Evolutionary conservation across 2,797 vertebrate genomes (phyloP).

Genomic region (Tamandua tetradactyla): DNA sequence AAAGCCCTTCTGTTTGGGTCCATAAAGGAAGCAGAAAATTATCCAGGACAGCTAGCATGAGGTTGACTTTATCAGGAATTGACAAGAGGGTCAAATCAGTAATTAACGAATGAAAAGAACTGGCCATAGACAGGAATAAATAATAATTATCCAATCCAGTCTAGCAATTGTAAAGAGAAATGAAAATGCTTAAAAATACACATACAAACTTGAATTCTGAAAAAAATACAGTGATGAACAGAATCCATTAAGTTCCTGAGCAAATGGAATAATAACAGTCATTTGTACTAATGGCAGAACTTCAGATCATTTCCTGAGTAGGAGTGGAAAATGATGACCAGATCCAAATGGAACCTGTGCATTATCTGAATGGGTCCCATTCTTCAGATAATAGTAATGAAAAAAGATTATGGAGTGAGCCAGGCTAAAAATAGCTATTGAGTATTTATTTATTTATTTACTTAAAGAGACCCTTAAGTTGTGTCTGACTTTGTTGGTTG

Average conservation of each 20-base stretch:
- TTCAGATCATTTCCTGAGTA: slow-evolving; percentile 43
- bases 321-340: neutral
- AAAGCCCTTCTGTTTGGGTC: neutral
- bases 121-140: neutral
- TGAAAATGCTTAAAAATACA: neutral
- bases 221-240: neutral
- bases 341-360: slow-evolving; percentile 13
- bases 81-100: slow-evolving; percentile 22
- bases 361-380: neutral
- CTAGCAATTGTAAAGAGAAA: slow-evolving; percentile 31
- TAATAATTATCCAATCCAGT: neutral
- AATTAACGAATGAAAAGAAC: slow-evolving; percentile 47
- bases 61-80: slow-evolving; percentile 4
- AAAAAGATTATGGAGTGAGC: slow-evolving; percentile 15
- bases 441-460: neutral
- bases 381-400: neutral
- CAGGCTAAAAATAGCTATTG: neutral
- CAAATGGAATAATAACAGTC: slow-evolving; percentile 31
- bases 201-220: slow-evolving; percentile 24
- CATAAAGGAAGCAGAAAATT: slow-evolving; percentile 22
- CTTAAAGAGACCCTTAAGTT: neutral
- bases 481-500: neutral
- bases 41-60: neutral
- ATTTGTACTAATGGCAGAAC: slow-evolving; percentile 37
- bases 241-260: slow-evolving; percentile 49